phyloP scores from a whole-genome alignment of 2,888 invertebrate genomes.

The Torymus tubicola region DNA sequence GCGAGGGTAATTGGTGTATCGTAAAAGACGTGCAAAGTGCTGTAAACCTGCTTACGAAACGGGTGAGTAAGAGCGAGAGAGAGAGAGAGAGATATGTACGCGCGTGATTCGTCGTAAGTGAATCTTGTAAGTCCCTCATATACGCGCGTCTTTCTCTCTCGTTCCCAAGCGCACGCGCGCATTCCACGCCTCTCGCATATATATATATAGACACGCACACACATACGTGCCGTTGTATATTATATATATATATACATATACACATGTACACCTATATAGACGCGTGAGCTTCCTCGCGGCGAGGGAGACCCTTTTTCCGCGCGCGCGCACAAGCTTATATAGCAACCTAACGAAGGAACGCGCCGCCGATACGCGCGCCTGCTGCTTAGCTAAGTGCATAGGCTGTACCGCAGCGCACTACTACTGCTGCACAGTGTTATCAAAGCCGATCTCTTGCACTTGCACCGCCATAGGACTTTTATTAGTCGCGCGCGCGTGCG shows the following conservation, averaged over 20 bases:
- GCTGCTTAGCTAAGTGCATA: constrained; percentile 36
- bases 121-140: constrained; percentile 48
- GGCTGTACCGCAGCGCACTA: too few relatives aligned
- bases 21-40: constrained; percentile 59
- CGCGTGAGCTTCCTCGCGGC: constrained; percentile 2
- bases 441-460: constrained; percentile 19
- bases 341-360: constrained; percentile 20
- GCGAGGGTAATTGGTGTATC: constrained; percentile 56
- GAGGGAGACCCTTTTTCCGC: constrained; percentile 4
- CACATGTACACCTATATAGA: too few relatives aligned
- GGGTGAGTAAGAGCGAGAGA: constrained; percentile 25
- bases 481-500: background rate
- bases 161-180: constrained; percentile 26
- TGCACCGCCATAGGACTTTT: background rate
- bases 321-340: background rate
- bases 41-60: constrained; percentile 57
- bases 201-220: background rate
- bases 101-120: constrained; percentile 54
- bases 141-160: constrained; percentile 38
- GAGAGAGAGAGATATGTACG: background rate
- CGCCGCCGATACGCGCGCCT: constrained; percentile 9
- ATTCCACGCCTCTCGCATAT: constrained; percentile 33
- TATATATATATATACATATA: background rate
- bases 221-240: background rate
- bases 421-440: constrained; percentile 7